Base-by-base conservation (phyloP, 2,113 vertebrate species). In the Hemichromis elongatus region DNA sequence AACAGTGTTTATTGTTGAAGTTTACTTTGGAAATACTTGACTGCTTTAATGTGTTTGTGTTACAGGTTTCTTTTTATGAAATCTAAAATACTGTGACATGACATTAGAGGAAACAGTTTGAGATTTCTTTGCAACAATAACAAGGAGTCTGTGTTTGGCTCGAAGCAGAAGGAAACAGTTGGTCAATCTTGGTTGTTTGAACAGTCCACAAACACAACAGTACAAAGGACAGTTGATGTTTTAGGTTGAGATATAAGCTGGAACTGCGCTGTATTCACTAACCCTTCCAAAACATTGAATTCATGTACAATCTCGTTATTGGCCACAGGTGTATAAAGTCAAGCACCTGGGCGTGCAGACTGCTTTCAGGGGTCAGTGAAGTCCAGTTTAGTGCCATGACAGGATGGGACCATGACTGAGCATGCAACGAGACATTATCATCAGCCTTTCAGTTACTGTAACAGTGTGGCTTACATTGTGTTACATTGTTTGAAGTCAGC, bases 61-160 rank as follows among this genome's bases (percentile, higher is more conserved):
- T 75, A 3, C 45, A 75, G 45, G 42, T 50, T 75, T 12, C 26
- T 13, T 3, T 47, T 47, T 50, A 0, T 10, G 40, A 73, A 50
- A 75, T 30, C 26, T 12, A 5, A 30, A 70, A 73, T 18, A 0
- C 24, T 28, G 9, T 1, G 24, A 50, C 68, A 12, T n/a, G 18
- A 63, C 6, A 3, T 50, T 0, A 0, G 16, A 73, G 40, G 13
- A 45, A 45, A 70, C 40, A 0, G 9, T 28, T 14, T 61, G 8
- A 30, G 59, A 7, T 28, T 73, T 73, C 24, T 28, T 73, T 12
- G 18, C 42, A 19, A 28, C 1, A 73, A 73, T 73, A 73, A 26
- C 24, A 73, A 47, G 11, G 21, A 47, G 28, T 73, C 68, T 73
- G 42, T 26, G 0, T 0, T 7, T 28, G 24, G 68, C 9, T 0